Base-by-base conservation (phyloP, 2,888 invertebrate genomes). In the Patella pellucida region DNA sequence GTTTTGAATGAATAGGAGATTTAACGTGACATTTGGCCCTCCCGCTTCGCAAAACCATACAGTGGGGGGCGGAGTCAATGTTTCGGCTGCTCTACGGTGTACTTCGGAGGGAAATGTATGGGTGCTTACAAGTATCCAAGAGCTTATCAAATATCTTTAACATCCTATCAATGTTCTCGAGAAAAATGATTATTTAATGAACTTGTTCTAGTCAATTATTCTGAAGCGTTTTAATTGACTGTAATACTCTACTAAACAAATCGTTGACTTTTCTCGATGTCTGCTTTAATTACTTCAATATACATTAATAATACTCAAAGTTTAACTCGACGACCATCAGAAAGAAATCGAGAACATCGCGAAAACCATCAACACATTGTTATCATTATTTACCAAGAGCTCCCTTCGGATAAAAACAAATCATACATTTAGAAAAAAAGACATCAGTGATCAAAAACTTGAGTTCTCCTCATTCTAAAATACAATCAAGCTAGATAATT, bases 111-210 rank as follows among this genome's bases (percentile, higher is more conserved):
- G 19, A 62, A 62, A 19, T 62, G 62, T 62, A 62, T 62, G 19
- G 23, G 23, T 19, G 62, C 62, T 62, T 62, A 23, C 19, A 62
- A 62, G 62, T 62, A 62, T 19, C 19, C 62, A 62, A 62, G 62
- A 62, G 62, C 62, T 62, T 62, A 62, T 62, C 62, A 62, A 62
- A 62, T 62, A 62, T 19, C 23, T 62, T 62, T 62, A 62, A 62
- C 62, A 62, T 62, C 19, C 62, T 62, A 62, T 62, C 62, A 62
- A 62, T 62, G 62, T 62, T 62, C 62, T 31, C 52, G 50, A 19
- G 69, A 50, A 54, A 31, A 72, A 77, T 62, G 75, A 72, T 77
- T 77, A 75, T 77, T 77, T 77, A 77, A 77, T 77, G 74, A 77
- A 77, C 68, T 72, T 52, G 31, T 23, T 69, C 69, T 75, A 72